These are phyloP conservation scores for Papilio elwesi DNA, from an alignment of 2,888 invertebrate species.

Conservation along the genomic window DNA sequence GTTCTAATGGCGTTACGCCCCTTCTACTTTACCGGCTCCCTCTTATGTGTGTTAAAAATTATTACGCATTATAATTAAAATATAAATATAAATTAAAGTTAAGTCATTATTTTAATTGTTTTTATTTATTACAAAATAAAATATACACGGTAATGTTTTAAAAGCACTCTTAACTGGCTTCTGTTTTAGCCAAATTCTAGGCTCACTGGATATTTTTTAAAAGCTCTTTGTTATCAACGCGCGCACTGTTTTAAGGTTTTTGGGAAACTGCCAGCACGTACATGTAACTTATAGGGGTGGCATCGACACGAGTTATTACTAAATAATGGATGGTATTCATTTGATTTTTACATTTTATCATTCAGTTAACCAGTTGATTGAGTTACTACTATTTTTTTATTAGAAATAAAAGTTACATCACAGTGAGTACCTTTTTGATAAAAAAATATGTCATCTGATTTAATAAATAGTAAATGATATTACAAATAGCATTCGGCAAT, in stretches of 20 bases:
- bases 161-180: neutral
- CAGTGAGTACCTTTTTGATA: neutral
- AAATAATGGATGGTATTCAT: neutral
- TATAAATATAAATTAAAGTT: too few species aligned
- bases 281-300: constrained; percentile 14
- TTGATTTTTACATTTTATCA: neutral
- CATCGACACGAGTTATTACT: neutral
- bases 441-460: too few species aligned
- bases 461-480: too few species aligned
- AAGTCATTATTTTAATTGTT: neutral
- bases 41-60: too few species aligned
- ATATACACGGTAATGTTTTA: neutral
- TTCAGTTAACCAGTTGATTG: neutral
- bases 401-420: neutral
- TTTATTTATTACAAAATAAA: too few species aligned
- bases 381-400: too few species aligned
- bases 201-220: constrained; percentile 12
- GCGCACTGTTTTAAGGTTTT: constrained; percentile 4
- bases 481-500: too few species aligned
- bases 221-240: constrained; percentile 9
- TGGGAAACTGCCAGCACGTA: constrained; percentile 5
- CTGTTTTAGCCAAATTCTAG: constrained; percentile 9
- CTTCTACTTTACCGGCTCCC: too few species aligned
- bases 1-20: too few species aligned
- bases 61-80: too few species aligned